Evolutionary conservation across 2,888 invertebrate genomes (phyloP).

Genomic region (Tenthredo scrophulariae): DNA sequence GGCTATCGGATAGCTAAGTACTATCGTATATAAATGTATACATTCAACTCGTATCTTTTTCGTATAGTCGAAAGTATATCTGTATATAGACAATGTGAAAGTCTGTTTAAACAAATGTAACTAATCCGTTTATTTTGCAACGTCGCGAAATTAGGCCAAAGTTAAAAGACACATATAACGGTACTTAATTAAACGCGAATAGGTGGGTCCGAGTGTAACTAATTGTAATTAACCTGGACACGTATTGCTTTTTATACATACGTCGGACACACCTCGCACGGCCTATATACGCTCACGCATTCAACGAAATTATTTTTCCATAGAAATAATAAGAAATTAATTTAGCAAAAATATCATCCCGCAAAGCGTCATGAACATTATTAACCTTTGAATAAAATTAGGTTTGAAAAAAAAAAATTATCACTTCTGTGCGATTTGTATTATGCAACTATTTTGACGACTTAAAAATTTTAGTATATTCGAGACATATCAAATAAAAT

Average conservation of each 20-base stretch:
- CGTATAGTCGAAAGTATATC: background rate
- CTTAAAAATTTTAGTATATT: background rate
- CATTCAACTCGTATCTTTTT: background rate
- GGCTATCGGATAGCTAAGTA: background rate
- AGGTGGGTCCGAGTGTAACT: slow-evolving; percentile 50
- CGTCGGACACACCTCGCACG: slow-evolving; percentile 24
- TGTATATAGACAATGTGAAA: background rate
- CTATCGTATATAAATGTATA: background rate
- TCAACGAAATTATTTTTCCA: slow-evolving; percentile 34
- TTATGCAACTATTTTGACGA: background rate
- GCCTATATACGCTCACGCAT: slow-evolving; percentile 28
- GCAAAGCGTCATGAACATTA: background rate
- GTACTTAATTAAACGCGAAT: slow-evolving; percentile 47
- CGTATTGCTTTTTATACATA: slow-evolving; percentile 32
- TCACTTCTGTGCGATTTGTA: background rate
- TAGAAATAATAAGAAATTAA: slow-evolving; percentile 8
- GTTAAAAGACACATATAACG: slow-evolving; percentile 9
- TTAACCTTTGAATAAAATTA: background rate
- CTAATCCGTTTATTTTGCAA: slow-evolving; percentile 21
- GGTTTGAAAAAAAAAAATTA: background rate
- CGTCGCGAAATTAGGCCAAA: slow-evolving; percentile 44
- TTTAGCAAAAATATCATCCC: background rate
- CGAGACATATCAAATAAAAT: slow-evolving; percentile 11
- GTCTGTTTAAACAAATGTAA: background rate
- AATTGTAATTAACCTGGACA: slow-evolving; percentile 51